A percentile compares a stretch with the other conserved stretches of the same genome.
phyloP scores from a whole-genome alignment of 2,113 vertebrate species.

The Potamarius usumacintae region DNA sequence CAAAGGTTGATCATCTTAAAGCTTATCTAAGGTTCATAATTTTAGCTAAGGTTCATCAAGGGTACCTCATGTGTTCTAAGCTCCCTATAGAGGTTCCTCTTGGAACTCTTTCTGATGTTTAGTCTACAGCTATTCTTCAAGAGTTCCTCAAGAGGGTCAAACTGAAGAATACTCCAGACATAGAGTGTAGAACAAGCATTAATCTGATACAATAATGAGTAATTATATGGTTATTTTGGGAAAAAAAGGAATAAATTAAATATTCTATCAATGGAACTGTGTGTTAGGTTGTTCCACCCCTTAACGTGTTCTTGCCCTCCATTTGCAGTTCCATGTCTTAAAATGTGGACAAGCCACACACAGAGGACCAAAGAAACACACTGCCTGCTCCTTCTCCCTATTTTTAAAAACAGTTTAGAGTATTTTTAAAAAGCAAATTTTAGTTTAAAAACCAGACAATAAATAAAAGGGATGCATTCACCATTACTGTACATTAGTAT shows the following conservation, averaged over 20 bases:
- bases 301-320: neutral
- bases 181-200: neutral
- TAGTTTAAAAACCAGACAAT: neutral
- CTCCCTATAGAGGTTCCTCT: neutral
- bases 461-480: neutral
- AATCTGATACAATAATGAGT: neutral
- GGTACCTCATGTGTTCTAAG: neutral
- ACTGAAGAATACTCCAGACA: neutral
- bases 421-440: neutral
- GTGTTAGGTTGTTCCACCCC: neutral
- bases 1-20: neutral
- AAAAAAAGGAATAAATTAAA: neutral
- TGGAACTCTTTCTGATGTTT: neutral
- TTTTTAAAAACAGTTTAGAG: neutral
- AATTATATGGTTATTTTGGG: neutral
- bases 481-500: neutral
- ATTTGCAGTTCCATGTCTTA: neutral
- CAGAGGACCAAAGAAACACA: constrained; percentile 26
- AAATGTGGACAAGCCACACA: neutral
- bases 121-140: neutral
- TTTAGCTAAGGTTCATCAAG: neutral
- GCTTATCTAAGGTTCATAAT: neutral
- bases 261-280: neutral
- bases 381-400: neutral
- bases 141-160: neutral